Conservation (phyloP, 2,888 invertebrate species). For the Leptura quadrifasciata region DNA sequence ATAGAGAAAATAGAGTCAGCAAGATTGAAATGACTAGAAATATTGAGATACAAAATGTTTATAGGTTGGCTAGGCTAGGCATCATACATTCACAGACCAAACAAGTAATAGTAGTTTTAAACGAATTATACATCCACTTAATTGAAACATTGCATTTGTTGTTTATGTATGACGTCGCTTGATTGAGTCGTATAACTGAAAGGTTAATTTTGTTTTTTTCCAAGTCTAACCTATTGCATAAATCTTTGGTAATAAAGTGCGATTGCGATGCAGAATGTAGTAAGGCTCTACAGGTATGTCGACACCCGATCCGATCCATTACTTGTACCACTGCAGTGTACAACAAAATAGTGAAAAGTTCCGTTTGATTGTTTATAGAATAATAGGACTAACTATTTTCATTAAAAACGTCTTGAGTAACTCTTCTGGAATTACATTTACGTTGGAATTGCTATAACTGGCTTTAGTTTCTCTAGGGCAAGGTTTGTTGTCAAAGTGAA, state of each 20-base stretch:
- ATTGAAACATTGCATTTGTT: neutral
- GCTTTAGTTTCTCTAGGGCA: too few relatives aligned
- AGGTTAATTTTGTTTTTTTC: neutral
- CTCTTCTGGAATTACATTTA: too few relatives aligned
- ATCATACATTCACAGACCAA: neutral
- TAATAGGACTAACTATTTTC: too few relatives aligned
- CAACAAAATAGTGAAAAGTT: neutral
- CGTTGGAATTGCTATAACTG: too few relatives aligned
- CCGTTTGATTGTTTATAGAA: too few relatives aligned
- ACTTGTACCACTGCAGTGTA: neutral
- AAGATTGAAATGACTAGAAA: slow-evolving; percentile 8
- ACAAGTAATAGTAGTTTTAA: neutral
- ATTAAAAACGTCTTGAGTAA: too few relatives aligned
- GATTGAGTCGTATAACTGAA: neutral
- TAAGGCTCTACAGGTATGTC: neutral
- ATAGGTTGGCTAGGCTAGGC: too few relatives aligned
- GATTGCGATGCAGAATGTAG: slow-evolving; percentile 3
- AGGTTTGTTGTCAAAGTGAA: neutral
- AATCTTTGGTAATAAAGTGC: neutral
- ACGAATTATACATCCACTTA: neutral
- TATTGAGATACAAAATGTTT: neutral
- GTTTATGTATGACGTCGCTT: neutral
- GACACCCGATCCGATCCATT: neutral
- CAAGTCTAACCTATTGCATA: too few relatives aligned
- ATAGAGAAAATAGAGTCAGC: too few relatives aligned